phyloP scores from a whole-genome alignment of 2,888 invertebrate species.

The Danaus chrysippus region DNA sequence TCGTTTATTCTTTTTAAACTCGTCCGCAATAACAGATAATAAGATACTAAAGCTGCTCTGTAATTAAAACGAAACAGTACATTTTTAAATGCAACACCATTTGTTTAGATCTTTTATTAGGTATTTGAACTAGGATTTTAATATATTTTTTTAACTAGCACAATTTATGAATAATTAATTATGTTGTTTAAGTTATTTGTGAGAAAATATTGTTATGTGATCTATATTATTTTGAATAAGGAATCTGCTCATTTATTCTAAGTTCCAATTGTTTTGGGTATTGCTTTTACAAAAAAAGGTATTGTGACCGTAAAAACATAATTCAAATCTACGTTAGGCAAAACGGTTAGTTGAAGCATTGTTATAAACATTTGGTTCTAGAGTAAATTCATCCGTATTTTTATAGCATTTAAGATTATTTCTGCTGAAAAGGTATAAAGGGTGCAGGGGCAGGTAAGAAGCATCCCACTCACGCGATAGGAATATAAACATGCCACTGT shows the following conservation, averaged over 20 bases:
- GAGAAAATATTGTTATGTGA: too few species aligned
- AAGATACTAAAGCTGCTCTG: background rate
- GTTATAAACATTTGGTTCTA: constrained; percentile 35
- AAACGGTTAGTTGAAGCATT: constrained; percentile 52
- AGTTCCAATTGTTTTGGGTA: constrained; percentile 37
- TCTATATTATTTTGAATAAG: too few species aligned
- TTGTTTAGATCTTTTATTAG: background rate
- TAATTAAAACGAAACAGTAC: background rate
- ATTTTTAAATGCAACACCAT: background rate
- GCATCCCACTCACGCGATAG: constrained; percentile 45
- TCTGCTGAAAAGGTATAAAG: constrained; percentile 34
- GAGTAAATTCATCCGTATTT: constrained; percentile 45
- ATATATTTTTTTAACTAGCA: too few species aligned
- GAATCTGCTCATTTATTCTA: background rate
- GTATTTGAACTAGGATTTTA: too few species aligned
- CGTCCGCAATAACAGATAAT: background rate
- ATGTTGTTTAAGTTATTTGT: too few species aligned
- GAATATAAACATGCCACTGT: constrained; percentile 47
- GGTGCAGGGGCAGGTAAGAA: constrained; percentile 33
- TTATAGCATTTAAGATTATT: constrained; percentile 44
- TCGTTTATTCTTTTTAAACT: constrained; percentile 21
- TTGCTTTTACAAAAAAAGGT: constrained; percentile 45
- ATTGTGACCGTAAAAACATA: constrained; percentile 48
- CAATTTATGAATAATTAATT: too few species aligned
- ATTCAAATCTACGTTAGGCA: constrained; percentile 59